Conservation (phyloP, 2,888 invertebrate genomes). For the Eurois occulta region DNA sequence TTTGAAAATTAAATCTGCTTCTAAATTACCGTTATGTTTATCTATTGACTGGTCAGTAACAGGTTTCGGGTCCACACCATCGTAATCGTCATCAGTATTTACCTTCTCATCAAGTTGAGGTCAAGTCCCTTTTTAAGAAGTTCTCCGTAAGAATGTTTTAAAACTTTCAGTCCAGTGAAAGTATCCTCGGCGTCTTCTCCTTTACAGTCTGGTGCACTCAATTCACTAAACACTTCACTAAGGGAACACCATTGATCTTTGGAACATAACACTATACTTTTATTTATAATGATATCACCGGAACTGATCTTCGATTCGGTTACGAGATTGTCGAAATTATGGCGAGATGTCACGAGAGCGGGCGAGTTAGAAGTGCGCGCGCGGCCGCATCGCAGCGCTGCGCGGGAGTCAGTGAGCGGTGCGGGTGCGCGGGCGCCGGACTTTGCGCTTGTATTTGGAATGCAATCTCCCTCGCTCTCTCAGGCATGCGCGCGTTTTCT, state of each 20-base stretch:
- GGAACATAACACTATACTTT: slow-evolving; percentile 66
- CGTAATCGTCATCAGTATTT: slow-evolving; percentile 68
- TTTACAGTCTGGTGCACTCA: slow-evolving; percentile 76
- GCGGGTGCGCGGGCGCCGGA: slow-evolving; percentile 67
- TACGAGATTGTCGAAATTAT: slow-evolving; percentile 76
- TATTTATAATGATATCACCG: slow-evolving; percentile 77
- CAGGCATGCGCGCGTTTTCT: slow-evolving; percentile 82
- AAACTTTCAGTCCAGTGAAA: slow-evolving; percentile 90
- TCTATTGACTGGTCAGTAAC: slow-evolving; percentile 52
- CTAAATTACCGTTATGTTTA: slow-evolving; percentile 60
- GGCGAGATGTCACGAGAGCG: slow-evolving; percentile 76
- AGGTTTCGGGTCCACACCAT: slow-evolving; percentile 42
- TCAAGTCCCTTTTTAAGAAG: slow-evolving; percentile 82
- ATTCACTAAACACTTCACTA: slow-evolving; percentile 75
- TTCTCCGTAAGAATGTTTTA: slow-evolving; percentile 87
- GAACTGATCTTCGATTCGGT: slow-evolving; percentile 74
- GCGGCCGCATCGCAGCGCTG: slow-evolving; percentile 69
- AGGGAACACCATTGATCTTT: slow-evolving; percentile 73
- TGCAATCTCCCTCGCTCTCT: slow-evolving; percentile 89
- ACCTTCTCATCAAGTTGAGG: slow-evolving; percentile 80
- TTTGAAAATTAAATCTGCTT: slow-evolving; percentile 33
- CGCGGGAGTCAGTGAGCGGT: slow-evolving; percentile 75
- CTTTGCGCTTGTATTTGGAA: slow-evolving; percentile 80
- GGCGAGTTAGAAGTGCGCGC: slow-evolving; percentile 49
- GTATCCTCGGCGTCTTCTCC: slow-evolving; percentile 88